Evolutionary conservation across 2,797 vertebrate species (phyloP), one percentile per base, ranked within the genome.

Genomic region (Enoplosus armatus): DNA sequence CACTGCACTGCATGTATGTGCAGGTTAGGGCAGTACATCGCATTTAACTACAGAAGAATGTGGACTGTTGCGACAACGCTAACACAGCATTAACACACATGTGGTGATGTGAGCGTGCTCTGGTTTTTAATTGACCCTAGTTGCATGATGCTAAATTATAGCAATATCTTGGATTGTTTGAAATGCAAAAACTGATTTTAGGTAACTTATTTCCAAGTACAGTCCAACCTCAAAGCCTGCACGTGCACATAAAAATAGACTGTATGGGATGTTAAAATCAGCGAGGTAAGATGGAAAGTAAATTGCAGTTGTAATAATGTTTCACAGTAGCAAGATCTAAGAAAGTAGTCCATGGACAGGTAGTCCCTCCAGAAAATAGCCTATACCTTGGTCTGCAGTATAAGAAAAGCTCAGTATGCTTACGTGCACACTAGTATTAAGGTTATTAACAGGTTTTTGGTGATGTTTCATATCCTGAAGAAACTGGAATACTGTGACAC

Each of bases 1-100:
- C 24, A 54, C 53, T n/a, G 27, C 62, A 76, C 50, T 75, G 63
- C 48, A 82, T 77, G 75, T 63, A 55, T 66, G 29, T 48, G 41
- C 70, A 39, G 48, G 62, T 76, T 48, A 37, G 39, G 54, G 33
- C 48, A 10, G 26, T 48, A 10, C 24, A 43, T 51, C 27, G 45
- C 62, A 48, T 59, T 62, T 22, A 51, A 33, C 31, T 18, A 31
- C 41, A 48, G 68, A 37, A 47, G 12, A 47, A 33, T 3, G 64
- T 43, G 45, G 39, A 45, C 12, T 58, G 48, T n/a, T 77, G 18
- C 9, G 39, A 55, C 33, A 41, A 62, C 1, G 10, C 9, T 12
- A 47, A 14, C n/a, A 62, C 35, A n/a, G n/a, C n/a, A n/a, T n/a
- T 15, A 54, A 16, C 11, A 66, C 50, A 31, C 37, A 16, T 37